phyloP scores from a whole-genome alignment of 2,888 invertebrate genomes.

The Macaria notata region DNA sequence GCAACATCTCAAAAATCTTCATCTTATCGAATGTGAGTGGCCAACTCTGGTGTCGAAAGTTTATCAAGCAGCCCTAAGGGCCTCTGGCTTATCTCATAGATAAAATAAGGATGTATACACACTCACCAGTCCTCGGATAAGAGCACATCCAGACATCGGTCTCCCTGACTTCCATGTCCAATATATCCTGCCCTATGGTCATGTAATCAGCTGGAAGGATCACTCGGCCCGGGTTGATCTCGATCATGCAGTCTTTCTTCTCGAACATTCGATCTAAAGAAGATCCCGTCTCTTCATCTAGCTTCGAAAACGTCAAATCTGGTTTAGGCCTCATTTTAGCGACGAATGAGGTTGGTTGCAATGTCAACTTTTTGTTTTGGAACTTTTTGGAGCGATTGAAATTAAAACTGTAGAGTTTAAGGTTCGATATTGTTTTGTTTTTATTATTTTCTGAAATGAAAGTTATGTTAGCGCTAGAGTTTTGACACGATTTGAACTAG shows the following conservation, averaged over 20 bases:
- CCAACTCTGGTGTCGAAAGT: not conserved
- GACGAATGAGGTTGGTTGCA: not conserved
- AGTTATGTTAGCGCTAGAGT: too few relatives aligned
- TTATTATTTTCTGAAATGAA: too few relatives aligned
- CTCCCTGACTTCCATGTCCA: slow-evolving; percentile 86
- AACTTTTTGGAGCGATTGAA: too few relatives aligned
- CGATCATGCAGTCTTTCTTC: slow-evolving; percentile 86
- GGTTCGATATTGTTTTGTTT: too few relatives aligned
- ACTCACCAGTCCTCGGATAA: slow-evolving; percentile 93
- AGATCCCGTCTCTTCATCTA: slow-evolving; percentile 82
- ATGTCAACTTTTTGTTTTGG: too few relatives aligned
- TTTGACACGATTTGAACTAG: too few relatives aligned
- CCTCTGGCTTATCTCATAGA: too few relatives aligned
- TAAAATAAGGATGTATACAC: not conserved
- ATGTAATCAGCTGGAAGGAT: slow-evolving; percentile 87
- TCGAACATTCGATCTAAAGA: slow-evolving; percentile 86
- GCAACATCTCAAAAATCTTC: too few relatives aligned
- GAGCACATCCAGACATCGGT: slow-evolving; percentile 94
- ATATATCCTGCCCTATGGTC: slow-evolving; percentile 86
- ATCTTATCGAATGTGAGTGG: too few relatives aligned
- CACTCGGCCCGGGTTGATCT: slow-evolving; percentile 87
- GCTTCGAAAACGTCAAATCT: slow-evolving; percentile 78
- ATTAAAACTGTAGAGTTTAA: too few relatives aligned
- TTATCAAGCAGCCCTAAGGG: too few relatives aligned
- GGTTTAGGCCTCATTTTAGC: slow-evolving; percentile 63